A percentile compares a stretch with the other conserved stretches of the same genome.
Conservation (phyloP, 1,140 invertebrate species). For the Metopolophium dirhodum region DNA sequence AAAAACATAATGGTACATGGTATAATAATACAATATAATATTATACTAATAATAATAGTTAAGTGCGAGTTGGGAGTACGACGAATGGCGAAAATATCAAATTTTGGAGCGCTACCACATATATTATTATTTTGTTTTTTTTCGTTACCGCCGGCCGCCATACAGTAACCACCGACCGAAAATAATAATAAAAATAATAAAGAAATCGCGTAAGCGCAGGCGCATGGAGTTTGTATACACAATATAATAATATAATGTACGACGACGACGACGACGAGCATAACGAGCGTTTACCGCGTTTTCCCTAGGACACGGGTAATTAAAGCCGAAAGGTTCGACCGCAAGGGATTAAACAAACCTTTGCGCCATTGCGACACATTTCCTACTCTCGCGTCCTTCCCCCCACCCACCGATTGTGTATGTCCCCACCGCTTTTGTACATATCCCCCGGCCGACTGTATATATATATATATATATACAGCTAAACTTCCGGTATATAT, state of each 20-base stretch:
- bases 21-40: neutral
- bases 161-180: neutral
- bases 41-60: neutral
- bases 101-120: neutral
- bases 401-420: no score
- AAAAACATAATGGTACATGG: neutral
- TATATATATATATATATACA: neutral
- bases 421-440: neutral
- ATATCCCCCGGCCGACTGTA: neutral
- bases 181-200: neutral
- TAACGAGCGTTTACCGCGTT: constrained; percentile 38
- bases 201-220: neutral
- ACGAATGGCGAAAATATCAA: neutral
- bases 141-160: neutral
- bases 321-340: constrained; percentile 43
- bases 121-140: neutral
- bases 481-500: neutral
- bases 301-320: constrained; percentile 42
- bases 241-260: neutral
- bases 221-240: neutral
- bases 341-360: constrained; percentile 54
- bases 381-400: neutral
- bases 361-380: constrained; percentile 44
- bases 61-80: neutral
- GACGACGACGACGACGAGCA: constrained; percentile 21